Base-by-base conservation (phyloP, 2,888 invertebrate genomes). In the Sinelater perroti region DNA sequence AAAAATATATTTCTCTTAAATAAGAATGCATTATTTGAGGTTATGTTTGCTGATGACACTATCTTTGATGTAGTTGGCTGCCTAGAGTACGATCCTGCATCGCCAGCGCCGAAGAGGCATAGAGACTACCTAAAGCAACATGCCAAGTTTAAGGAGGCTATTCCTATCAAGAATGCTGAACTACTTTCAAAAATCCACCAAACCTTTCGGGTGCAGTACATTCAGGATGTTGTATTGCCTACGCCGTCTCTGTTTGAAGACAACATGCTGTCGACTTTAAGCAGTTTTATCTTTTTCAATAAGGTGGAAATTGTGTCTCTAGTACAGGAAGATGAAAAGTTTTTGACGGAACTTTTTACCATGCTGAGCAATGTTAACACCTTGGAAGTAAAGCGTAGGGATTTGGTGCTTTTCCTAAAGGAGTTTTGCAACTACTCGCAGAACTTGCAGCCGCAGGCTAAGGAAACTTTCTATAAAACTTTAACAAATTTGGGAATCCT, bases 391-490 rank as follows among this genome's bases (percentile, higher is more conserved):
- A 93, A 95, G 76, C 85, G 97, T 72, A 85, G 95, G 72, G 99
- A 99, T 80, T 86, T 97, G 74, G 94, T 97, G 65, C 83, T 97
- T 72, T 99, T 99, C 83, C 85, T 99, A 68, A 98, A 97, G 79
- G 99, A 99, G 80, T 97, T 97, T 82, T 98, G 98, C 82, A 95
- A 95, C 79, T 97, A 97, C 84, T 97, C 98, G 68, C 97, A 98
- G 82, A 97, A 96, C 76, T 83, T 99, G 65, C 99, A 99, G 78
- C 95, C 96, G 11, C 95, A 93, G 75, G 95, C 94, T 69, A 94
- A 97, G 79, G 99, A 99, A 79, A 88, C 90, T 31, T 99, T 99
- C 82, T 98, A 97, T 82, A 97, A 97, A 82, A 93, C 94, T 33
- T 82, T 96, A 70, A 92, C 94, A 57, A 87, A 90, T 69, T 82